Evolutionary conservation across 1,140 invertebrate genomes (phyloP).

Genomic region (Pseudomyrmex gracilis): DNA sequence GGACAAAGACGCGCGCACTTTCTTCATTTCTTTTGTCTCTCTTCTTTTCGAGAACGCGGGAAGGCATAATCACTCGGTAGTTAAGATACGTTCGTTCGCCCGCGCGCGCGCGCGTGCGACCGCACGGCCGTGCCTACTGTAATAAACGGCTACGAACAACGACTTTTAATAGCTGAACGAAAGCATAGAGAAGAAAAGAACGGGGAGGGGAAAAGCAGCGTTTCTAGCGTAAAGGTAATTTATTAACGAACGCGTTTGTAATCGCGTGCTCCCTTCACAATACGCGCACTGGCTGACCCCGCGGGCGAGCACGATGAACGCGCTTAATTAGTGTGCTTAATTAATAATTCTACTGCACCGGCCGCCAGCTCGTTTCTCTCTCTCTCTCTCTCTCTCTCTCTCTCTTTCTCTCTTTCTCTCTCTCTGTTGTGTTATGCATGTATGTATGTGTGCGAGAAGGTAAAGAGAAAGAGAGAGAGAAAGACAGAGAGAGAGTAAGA

Average conservation of each 20-base stretch:
- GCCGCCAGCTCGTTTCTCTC: slow-evolving; percentile 61
- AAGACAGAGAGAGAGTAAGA: too few relatives aligned
- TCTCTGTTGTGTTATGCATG: neutral
- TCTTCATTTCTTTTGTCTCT: neutral
- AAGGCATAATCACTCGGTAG: slow-evolving; percentile 71
- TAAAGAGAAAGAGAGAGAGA: too few relatives aligned
- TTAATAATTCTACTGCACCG: slow-evolving; percentile 72
- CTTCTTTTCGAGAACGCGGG: slow-evolving; percentile 19
- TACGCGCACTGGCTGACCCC: slow-evolving; percentile 71
- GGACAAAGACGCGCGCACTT: neutral
- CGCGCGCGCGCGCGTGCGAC: slow-evolving; percentile 6
- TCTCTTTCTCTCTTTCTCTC: neutral
- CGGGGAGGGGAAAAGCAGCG: slow-evolving; percentile 24
- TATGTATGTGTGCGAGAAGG: too few relatives aligned
- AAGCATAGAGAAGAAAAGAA: slow-evolving; percentile 58
- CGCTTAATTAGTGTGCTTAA: slow-evolving; percentile 75
- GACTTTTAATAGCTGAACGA: slow-evolving; percentile 73
- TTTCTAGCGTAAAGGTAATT: slow-evolving; percentile 75
- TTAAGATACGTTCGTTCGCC: slow-evolving; percentile 62
- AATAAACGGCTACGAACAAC: slow-evolving; percentile 75
- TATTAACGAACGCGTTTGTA: slow-evolving; percentile 76
- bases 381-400: slow-evolving; percentile 21
- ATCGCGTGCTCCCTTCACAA: slow-evolving; percentile 71
- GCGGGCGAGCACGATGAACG: slow-evolving; percentile 71
- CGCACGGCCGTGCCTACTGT: slow-evolving; percentile 60